These are phyloP conservation scores for Drosophila parabipectinata DNA, from an alignment of 1,140 invertebrate species.

Conservation along the genomic window DNA sequence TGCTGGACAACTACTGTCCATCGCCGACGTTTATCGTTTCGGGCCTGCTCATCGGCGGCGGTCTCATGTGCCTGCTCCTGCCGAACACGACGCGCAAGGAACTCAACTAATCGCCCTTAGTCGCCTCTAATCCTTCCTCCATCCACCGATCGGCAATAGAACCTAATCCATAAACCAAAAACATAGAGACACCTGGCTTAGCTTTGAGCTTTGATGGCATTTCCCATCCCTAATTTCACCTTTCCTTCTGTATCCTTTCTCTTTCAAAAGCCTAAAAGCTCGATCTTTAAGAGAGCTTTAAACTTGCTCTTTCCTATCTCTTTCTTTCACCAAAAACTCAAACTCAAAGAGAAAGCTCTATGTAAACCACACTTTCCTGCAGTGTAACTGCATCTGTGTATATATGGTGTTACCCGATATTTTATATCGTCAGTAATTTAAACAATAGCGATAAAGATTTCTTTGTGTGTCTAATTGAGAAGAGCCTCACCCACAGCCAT, in stretches of 20 bases:
- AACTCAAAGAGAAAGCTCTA: not conserved
- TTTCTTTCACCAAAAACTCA: not conserved
- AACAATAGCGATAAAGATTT: slow-evolving; percentile 53
- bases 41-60: slow-evolving; percentile 91
- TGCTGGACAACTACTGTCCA: slow-evolving; percentile 92
- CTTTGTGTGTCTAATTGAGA: slow-evolving; percentile 49
- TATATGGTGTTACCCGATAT: slow-evolving; percentile 57
- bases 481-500: slow-evolving; percentile 3
- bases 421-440: slow-evolving; percentile 71
- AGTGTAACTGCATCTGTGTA: slow-evolving; percentile 41
- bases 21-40: slow-evolving; percentile 94
- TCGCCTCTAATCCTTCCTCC: not conserved
- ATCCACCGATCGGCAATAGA: too few relatives aligned
- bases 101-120: slow-evolving; percentile 86
- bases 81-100: slow-evolving; percentile 93
- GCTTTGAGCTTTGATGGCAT: too few relatives aligned
- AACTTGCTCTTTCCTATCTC: not conserved
- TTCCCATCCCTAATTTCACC: not conserved
- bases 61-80: slow-evolving; percentile 92
- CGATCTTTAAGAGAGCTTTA: too few relatives aligned
- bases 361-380: not conserved
- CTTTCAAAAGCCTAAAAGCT: too few relatives aligned
- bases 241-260: not conserved
- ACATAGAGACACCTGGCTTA: too few relatives aligned
- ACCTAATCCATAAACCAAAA: too few relatives aligned